Evolutionary conservation across 2,797 vertebrate genomes (phyloP).

Genomic region (Nothura maculosa): DNA sequence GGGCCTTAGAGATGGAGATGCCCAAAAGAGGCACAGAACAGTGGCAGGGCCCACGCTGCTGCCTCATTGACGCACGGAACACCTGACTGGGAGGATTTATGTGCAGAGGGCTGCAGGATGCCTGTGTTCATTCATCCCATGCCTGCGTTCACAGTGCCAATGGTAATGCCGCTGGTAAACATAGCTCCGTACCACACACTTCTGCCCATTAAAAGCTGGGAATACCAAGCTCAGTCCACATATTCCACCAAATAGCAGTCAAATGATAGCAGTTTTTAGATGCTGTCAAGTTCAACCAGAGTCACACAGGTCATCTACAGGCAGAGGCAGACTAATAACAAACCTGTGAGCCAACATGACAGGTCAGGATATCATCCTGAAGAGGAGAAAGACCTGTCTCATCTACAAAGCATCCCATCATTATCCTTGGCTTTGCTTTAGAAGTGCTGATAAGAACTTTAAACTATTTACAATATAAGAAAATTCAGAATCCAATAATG

Average conservation of each 20-base stretch:
- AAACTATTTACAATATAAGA: not conserved
- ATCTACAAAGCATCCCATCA: not conserved
- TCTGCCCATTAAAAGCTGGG: not conserved
- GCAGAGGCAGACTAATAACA: not conserved
- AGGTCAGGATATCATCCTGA: not conserved
- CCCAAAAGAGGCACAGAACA: not conserved
- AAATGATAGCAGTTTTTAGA: not conserved
- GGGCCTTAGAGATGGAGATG: not conserved
- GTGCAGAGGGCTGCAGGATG: not conserved
- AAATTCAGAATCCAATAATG: not conserved
- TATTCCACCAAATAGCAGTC: not conserved
- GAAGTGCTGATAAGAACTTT: not conserved
- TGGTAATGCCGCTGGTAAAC: not conserved
- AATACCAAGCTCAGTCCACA: not conserved
- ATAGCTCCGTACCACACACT: not conserved
- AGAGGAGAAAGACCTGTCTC: not conserved
- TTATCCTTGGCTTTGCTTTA: not conserved
- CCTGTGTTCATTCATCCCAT: not conserved
- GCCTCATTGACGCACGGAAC: not conserved
- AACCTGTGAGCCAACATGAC: not conserved
- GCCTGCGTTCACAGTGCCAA: not conserved
- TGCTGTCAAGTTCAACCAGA: not conserved
- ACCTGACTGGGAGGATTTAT: not conserved
- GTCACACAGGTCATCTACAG: not conserved
- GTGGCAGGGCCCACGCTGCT: not conserved